Evolutionary conservation across 2,797 vertebrate genomes (phyloP), one percentile per base, ranked within the genome.

Genomic region (Myotis daubentonii): DNA sequence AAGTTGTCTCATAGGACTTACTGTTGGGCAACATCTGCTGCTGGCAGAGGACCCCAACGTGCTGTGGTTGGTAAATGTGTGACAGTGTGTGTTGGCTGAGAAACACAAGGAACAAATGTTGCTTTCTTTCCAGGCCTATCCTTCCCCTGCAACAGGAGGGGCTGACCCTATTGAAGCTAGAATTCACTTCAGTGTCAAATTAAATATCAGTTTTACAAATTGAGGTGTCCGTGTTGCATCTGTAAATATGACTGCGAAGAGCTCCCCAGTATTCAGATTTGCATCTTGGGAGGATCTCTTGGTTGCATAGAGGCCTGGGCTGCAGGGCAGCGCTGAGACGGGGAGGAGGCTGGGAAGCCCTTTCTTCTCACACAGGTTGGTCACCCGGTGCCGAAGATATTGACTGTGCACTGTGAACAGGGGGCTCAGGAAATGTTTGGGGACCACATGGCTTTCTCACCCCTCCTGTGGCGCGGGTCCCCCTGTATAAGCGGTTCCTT

Each of bases 1-100:
- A 68, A 22, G 10, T 3, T 91, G 30, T 70, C 55, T 93, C 72
- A 8, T 74, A 71, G 75, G 76, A 96, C 93, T 96, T 55, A 30
- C 25, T 76, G 19, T 57, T 70, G 82, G 25, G 30, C 19, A 38
- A 79, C 36, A 44, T 15, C 10, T 28, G 94, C 84, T 79, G 19
- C 30, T 55, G 66, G 6, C 25, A 74, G 0, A 3, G n/a, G 12
- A 93, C 89, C 90, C 86, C 62, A 95, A 30, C 2, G 2, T 82
- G 72, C 28, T 44, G 6, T 71, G 95, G n/a, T 4, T 66, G 20
- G 68, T 91, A 66, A 82, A 78, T 4, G 6, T 23, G 17, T 6
- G 71, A 95, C 5, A 79, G 81, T 5, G 2, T 44, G 79, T 78
- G 25, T 23, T 65, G 6, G 9, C 80, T 89, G 10, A 81, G n/a